phyloP scores from a whole-genome alignment of 2,113 vertebrate genomes.

The Eonycteris spelaea region DNA sequence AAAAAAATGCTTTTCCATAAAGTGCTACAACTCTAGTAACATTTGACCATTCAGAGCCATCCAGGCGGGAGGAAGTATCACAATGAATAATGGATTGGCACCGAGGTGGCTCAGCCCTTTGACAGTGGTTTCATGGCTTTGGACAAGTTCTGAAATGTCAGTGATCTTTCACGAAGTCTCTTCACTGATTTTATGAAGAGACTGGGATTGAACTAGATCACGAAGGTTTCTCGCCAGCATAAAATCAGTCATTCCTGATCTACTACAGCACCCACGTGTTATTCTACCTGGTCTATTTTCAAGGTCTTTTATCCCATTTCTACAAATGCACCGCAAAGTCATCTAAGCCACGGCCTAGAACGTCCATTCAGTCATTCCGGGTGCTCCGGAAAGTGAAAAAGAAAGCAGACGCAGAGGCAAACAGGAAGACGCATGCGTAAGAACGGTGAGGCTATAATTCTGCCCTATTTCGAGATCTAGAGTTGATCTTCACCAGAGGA shows the following conservation, averaged over 20 bases:
- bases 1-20: neutral
- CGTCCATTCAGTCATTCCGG: fast-evolving
- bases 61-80: neutral
- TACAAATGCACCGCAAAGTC: neutral
- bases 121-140: neutral
- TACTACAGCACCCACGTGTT: neutral
- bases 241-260: neutral
- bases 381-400: neutral
- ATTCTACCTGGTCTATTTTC: neutral
- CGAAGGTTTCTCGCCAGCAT: neutral
- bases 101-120: neutral
- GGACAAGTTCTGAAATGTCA: neutral
- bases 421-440: neutral
- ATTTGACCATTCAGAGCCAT: neutral
- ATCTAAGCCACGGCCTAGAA: neutral
- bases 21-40: neutral
- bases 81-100: neutral
- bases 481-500: too few relatives aligned
- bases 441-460: neutral
- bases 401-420: neutral
- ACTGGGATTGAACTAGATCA: neutral
- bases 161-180: neutral
- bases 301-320: neutral
- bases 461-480: too few relatives aligned
- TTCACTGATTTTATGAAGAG: neutral